Conservation (phyloP, 2,113 vertebrate species). For the Mirza zaza region DNA sequence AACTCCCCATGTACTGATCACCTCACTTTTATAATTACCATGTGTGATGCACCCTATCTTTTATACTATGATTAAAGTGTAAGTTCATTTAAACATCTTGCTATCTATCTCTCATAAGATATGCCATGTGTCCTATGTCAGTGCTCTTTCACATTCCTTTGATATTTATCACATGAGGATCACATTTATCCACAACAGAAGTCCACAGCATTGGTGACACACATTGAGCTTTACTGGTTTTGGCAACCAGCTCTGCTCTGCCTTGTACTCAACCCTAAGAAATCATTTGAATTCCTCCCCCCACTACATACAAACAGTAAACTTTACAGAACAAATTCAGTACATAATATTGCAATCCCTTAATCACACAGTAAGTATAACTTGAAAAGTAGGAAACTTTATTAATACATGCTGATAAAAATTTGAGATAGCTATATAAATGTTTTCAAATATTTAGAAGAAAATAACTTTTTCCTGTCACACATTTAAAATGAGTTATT, state of each 20-base stretch:
- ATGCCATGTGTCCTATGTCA: neutral
- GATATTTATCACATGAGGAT: neutral
- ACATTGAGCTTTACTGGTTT: neutral
- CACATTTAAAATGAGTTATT: neutral
- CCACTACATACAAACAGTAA: neutral
- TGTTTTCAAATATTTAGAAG: slow-evolving; percentile 23
- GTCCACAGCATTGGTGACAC: neutral
- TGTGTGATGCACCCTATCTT: neutral
- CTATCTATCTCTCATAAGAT: neutral
- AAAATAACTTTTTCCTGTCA: neutral
- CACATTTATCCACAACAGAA: neutral
- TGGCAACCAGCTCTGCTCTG: neutral
- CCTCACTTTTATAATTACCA: neutral
- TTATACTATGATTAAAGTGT: neutral
- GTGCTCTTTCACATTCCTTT: neutral
- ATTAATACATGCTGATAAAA: neutral
- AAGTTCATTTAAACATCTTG: neutral
- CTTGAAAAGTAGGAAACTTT: neutral
- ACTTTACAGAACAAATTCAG: neutral
- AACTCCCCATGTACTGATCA: neutral
- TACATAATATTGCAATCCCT: neutral
- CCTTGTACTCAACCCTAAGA: neutral
- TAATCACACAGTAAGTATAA: neutral
- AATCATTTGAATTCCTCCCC: neutral
- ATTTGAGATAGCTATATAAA: neutral